These are phyloP conservation scores for Melitaea cinxia DNA, from an alignment of 1,140 invertebrate species.

Conservation along the genomic window DNA sequence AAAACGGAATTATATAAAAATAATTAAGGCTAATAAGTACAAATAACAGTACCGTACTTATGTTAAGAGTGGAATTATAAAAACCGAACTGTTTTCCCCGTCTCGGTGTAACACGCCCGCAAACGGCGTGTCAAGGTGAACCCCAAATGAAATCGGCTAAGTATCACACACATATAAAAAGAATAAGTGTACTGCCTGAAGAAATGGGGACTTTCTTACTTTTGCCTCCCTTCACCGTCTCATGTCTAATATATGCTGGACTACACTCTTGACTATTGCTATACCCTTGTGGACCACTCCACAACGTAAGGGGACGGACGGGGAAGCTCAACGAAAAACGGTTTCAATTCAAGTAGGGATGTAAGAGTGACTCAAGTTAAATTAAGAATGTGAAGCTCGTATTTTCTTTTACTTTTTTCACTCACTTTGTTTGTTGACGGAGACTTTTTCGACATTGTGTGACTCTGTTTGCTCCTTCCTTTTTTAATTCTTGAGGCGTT, in stretches of 20 bases:
- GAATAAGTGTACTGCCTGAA: conserved; percentile 64
- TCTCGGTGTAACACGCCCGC: conserved; percentile 61
- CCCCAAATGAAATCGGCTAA: conserved; percentile 61
- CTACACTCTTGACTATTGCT: conserved; percentile 31
- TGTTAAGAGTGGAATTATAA: conserved; percentile 31
- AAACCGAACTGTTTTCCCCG: conserved; percentile 51
- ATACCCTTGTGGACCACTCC: conserved; percentile 4
- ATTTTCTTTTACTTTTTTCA: conserved; percentile 65
- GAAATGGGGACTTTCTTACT: conserved; percentile 72
- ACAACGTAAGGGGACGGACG: conserved; percentile 9
- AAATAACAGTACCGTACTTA: conserved; percentile 32
- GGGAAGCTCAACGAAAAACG: conserved; percentile 37
- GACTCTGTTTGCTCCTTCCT: conserved; percentile 60
- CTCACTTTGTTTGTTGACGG: conserved; percentile 76
- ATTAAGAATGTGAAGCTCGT: conserved; percentile 80
- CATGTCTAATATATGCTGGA: conserved; percentile 58
- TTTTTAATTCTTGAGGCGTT: conserved; percentile 70
- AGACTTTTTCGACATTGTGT: conserved; percentile 78
- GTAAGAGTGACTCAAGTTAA: conserved; percentile 80
- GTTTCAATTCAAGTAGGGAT: conserved; percentile 62
- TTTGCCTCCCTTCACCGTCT: conserved; percentile 54
- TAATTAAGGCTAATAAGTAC: conserved; percentile 38
- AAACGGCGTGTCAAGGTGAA: conserved; percentile 74
- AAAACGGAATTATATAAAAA: conserved; percentile 14
- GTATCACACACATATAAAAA: conserved; percentile 71